Conservation (phyloP, 2,113 vertebrate genomes). For the Micronisus gabar region DNA sequence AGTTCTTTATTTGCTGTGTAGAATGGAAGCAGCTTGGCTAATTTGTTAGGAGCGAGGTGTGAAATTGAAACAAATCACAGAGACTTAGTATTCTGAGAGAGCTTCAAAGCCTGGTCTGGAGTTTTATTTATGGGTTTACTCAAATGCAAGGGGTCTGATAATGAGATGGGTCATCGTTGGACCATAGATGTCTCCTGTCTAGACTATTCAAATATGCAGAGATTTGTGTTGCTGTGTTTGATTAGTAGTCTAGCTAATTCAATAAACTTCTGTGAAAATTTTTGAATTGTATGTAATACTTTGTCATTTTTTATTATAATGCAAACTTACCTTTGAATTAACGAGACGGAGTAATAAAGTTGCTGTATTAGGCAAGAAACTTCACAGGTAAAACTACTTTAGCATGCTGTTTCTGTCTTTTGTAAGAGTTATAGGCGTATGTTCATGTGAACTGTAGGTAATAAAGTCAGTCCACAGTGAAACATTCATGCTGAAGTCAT, state of each 20-base stretch:
- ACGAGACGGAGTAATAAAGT: background rate
- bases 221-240: background rate
- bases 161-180: background rate
- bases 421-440: constrained; percentile 34
- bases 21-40: background rate
- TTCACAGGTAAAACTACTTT: background rate
- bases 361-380: background rate
- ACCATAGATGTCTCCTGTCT: background rate
- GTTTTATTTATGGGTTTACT: background rate
- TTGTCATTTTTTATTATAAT: background rate
- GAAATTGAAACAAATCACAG: background rate
- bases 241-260: background rate
- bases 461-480: constrained; percentile 59
- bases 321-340: background rate
- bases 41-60: background rate
- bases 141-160: background rate
- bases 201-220: background rate
- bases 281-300: background rate
- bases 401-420: constrained; percentile 1
- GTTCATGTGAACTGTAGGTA: constrained; percentile 36
- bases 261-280: background rate
- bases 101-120: background rate
- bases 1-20: background rate
- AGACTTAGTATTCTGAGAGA: background rate
- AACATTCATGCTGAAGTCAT: constrained; percentile 37